Conservation (phyloP, 2,888 invertebrate genomes). For the Orgyia antiqua region DNA sequence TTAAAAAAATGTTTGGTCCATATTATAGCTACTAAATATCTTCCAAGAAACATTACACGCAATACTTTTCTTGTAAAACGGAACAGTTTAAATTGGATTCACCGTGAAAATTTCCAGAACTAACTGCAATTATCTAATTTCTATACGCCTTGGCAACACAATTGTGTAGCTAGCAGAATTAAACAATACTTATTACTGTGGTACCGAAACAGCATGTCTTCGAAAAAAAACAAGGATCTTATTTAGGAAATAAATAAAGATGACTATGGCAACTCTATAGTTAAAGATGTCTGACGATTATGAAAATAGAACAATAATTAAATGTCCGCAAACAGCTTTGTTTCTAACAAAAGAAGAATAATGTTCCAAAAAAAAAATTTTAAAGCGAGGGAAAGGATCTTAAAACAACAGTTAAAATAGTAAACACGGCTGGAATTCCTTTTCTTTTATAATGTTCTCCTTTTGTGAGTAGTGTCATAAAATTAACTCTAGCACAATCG, state of each 20-base stretch:
- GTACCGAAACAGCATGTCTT: slow-evolving; percentile 55
- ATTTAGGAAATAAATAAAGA: slow-evolving; percentile 6
- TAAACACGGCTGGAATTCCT: slow-evolving; percentile 55
- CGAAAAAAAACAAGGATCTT: slow-evolving; percentile 5
- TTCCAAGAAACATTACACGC: too few species aligned
- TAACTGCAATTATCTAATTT: slow-evolving; percentile 35
- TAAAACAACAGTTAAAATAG: slow-evolving; percentile 48
- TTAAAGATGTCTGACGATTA: too few species aligned
- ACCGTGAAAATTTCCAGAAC: slow-evolving; percentile 37
- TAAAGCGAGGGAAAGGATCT: slow-evolving; percentile 30
- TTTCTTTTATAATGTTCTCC: slow-evolving; percentile 55
- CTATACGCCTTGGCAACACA: slow-evolving; percentile 23
- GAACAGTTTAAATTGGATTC: slow-evolving; percentile 29
- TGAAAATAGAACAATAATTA: slow-evolving; percentile 21
- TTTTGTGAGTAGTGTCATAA: slow-evolving; percentile 66
- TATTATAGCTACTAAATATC: too few species aligned
- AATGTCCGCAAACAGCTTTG: slow-evolving; percentile 50
- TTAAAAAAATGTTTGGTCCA: too few species aligned
- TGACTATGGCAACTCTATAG: slow-evolving; percentile 3
- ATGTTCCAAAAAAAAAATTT: slow-evolving; percentile 35
- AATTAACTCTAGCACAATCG: slow-evolving; percentile 67
- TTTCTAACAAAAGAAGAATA: slow-evolving; percentile 37
- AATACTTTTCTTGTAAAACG: slow-evolving; percentile 9
- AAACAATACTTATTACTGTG: slow-evolving; percentile 47
- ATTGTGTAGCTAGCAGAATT: slow-evolving; percentile 24